A percentile compares a stretch with the other conserved stretches of the same genome.
Evolutionary conservation across 2,888 invertebrate species (phyloP).

Genomic region (Galerucella pusilla): DNA sequence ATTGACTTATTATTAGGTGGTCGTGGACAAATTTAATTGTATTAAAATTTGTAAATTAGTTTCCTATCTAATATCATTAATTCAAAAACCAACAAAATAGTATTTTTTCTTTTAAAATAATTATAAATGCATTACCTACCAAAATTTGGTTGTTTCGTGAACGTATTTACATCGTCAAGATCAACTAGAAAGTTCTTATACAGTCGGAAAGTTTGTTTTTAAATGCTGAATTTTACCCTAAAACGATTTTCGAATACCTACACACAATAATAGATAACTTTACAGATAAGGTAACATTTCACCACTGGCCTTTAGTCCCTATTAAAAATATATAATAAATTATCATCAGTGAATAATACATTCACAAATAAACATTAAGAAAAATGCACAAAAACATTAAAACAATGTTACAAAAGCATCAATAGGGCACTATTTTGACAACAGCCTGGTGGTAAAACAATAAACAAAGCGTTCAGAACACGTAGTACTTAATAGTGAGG

Average conservation of each 20-base stretch:
- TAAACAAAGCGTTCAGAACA: too few species aligned
- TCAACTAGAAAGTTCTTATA: too few species aligned
- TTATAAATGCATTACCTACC: not conserved
- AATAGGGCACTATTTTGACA: too few species aligned
- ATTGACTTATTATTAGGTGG: too few species aligned
- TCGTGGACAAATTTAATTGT: not conserved
- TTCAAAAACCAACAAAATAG: not conserved
- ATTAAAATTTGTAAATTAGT: constrained; percentile 3
- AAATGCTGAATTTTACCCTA: not conserved
- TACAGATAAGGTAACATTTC: constrained; percentile 47
- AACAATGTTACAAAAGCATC: too few species aligned
- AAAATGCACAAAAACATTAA: constrained; percentile 11
- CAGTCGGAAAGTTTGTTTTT: not conserved
- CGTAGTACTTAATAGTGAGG: too few species aligned
- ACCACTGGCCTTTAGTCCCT: constrained; percentile 50
- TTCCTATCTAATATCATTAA: constrained; percentile 15
- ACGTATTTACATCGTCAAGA: too few species aligned
- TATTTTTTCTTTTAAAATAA: too few species aligned
- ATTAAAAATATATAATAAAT: constrained; percentile 33
- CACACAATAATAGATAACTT: not conserved
- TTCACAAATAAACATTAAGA: constrained; percentile 34
- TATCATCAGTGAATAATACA: constrained; percentile 22
- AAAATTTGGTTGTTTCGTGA: not conserved
- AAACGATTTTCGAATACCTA: not conserved
- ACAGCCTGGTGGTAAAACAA: too few species aligned